Evolutionary conservation across 2,888 invertebrate genomes (phyloP), one percentile per base, ranked within the genome.

Genomic region (Subacronicta megacephala): DNA sequence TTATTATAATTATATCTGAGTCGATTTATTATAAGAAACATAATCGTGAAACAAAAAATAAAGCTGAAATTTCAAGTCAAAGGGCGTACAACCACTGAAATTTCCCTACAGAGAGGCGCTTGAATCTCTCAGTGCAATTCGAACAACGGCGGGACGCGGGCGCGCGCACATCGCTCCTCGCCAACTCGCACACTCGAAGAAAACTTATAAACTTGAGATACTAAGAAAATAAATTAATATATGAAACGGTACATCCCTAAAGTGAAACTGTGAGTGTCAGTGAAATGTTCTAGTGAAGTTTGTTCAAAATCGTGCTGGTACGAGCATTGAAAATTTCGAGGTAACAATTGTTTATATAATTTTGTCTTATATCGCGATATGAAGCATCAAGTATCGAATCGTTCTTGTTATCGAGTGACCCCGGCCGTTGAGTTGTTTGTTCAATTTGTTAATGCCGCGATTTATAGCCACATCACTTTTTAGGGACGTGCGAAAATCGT

Each of bases 341-440:
- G 70, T 62, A 68, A 72, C 52, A 60, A 60, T 68, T 69, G 57
- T 61, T 75, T 70, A 62, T 69, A 50, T 63, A 61, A 64, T 65
- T 64, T 66, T 42, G 50, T 62, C 57, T 66, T 62, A 59, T 61
- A 59, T 50, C 46, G 46, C 51, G 45, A 37, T 62, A 58, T 43
- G 42, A 55, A 59, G 29, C 64, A 68, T 77, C 75, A 72, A 76
- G 77, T 78, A 81, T 78, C 71, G 73, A 72, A 81, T 81, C 77
- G 59, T 60, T 72, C 68, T 76, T 75, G 81, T 83, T 87, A 89
- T 85, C 86, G 55, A 66, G 37, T 88, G 87, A 88, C 88, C 87
- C 87, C 84, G 87, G 26, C 72, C 82, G 79, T 81, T 84, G 69
- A 63, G 75, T 79, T 84, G 81, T 88, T 88, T 87, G 82, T 78